Base-by-base conservation (phyloP, 2,888 invertebrate species). In the Drymonia ruficornis region DNA sequence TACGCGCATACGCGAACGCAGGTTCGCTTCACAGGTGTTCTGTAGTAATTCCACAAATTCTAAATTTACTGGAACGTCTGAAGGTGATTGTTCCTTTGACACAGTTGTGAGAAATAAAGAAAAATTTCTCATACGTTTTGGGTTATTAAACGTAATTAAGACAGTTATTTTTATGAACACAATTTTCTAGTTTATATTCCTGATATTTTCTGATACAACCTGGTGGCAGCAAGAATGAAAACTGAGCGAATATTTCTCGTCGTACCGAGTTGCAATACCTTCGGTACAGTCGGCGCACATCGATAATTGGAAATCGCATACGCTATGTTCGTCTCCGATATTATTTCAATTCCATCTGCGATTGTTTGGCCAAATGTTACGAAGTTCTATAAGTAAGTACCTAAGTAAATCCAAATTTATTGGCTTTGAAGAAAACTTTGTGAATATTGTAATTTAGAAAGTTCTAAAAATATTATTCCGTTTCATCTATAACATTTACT, bases 231-330 rank as follows among this genome's bases (percentile, higher is more conserved):
- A 72, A 55, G 54, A 62, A 71, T 65, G 69, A 68, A 67, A 72
- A 68, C 69, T 66, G 71, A 67, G 64, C 70, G 78, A 74, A 83
- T 82, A 81, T 80, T 80, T 75, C 73, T 72, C 76, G 72, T 75
- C 72, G 74, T 69, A 70, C 72, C 71, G 62, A 71, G 63, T 64
- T 71, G 80, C 82, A 81, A 78, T 80, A 80, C 73, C 57, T 64
- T 49, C 61, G 70, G 69, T 70, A 72, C 74, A 79, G 80, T 66
- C 75, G 63, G 72, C 66, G 75, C 69, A 74, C 78, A 79, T 81
- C 80, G 76, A 83, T 84, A 84, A 84, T 84, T 84, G 84, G 80
- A 84, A 82, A 83, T 83, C 70, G 78, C 72, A 80, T 79, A 81
- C 73, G 69, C 69, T 61, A 68, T 68, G 61, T 71, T 70, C 70